These are phyloP conservation scores for Cetoscarus ocellatus DNA, from an alignment of 2,797 vertebrate species.

Conservation along the genomic window DNA sequence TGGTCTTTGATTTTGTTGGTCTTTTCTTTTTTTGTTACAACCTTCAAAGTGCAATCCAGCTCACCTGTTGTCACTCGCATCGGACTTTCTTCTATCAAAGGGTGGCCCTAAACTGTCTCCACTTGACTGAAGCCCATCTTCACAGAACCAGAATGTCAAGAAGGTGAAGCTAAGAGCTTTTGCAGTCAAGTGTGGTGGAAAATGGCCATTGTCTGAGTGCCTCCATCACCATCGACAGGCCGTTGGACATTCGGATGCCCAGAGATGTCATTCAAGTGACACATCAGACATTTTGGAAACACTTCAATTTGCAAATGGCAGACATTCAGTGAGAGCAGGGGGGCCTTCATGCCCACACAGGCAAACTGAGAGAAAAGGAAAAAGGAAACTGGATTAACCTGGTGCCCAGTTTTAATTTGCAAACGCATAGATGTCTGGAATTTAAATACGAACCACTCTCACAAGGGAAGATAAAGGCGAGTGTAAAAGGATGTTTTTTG, in stretches of 20 bases:
- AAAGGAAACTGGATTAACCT: slow-evolving; percentile 9
- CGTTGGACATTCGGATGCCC: slow-evolving; percentile 51
- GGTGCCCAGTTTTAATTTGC: slow-evolving; percentile 7
- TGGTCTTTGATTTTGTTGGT: slow-evolving; percentile 71
- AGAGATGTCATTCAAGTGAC: slow-evolving; percentile 73
- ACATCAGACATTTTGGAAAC: slow-evolving; percentile 69
- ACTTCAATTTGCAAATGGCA: slow-evolving; percentile 69
- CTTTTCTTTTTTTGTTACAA: slow-evolving; percentile 49
- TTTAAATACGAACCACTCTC: not conserved
- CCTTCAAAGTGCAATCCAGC: slow-evolving; percentile 67
- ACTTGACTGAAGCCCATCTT: slow-evolving; percentile 76
- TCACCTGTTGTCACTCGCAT: slow-evolving; percentile 66
- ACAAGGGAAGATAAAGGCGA: not conserved
- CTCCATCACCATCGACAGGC: slow-evolving; percentile 59
- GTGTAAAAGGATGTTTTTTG: not conserved
- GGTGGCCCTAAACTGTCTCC: slow-evolving; percentile 51
- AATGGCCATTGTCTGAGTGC: slow-evolving; percentile 74
- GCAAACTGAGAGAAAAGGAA: slow-evolving; percentile 3
- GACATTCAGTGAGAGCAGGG: slow-evolving; percentile 46
- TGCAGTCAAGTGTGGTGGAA: slow-evolving; percentile 72
- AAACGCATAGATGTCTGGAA: slow-evolving; percentile 3
- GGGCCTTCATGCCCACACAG: slow-evolving; percentile 20
- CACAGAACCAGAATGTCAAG: slow-evolving; percentile 70
- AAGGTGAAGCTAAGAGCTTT: slow-evolving; percentile 79
- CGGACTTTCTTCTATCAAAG: slow-evolving; percentile 56